These are phyloP conservation scores for Columba janthina DNA, from an alignment of 2,113 vertebrate species.

Conservation along the genomic window DNA sequence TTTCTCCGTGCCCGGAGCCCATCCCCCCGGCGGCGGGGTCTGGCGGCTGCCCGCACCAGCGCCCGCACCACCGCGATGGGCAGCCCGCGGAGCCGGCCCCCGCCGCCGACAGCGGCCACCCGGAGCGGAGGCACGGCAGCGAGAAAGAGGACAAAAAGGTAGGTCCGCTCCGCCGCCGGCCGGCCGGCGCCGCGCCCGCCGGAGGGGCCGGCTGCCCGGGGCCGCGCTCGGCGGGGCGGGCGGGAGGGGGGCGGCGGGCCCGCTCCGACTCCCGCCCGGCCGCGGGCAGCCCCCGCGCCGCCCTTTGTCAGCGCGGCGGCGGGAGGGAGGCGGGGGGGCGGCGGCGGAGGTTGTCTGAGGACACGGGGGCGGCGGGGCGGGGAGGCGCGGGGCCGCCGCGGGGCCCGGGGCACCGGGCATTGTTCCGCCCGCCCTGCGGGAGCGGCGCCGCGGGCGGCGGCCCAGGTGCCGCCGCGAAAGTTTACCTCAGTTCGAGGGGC, in stretches of 20 bases:
- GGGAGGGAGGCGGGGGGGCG: no score
- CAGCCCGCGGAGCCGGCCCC: constrained; percentile 69
- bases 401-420: background rate
- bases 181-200: background rate
- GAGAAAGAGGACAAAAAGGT: constrained; percentile 83
- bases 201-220: background rate
- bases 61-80: constrained; percentile 75
- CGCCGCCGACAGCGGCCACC: constrained; percentile 71
- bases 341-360: no score
- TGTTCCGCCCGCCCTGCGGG: background rate
- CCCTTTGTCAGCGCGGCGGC: no score
- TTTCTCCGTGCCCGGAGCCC: constrained; percentile 81
- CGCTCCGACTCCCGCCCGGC: no score
- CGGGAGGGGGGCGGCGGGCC: no score
- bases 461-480: constrained; percentile 47
- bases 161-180: constrained; percentile 49
- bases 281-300: no score
- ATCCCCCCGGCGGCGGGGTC: constrained; percentile 80
- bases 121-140: constrained; percentile 66
- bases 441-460: background rate
- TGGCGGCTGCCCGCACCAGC: constrained; percentile 79
- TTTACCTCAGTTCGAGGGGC: constrained; percentile 58
- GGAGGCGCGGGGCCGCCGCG: background rate
- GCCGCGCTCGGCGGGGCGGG: no score
- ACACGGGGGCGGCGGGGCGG: no score